Conservation (phyloP, 2,797 vertebrate genomes). For the Lemur catta region DNA sequence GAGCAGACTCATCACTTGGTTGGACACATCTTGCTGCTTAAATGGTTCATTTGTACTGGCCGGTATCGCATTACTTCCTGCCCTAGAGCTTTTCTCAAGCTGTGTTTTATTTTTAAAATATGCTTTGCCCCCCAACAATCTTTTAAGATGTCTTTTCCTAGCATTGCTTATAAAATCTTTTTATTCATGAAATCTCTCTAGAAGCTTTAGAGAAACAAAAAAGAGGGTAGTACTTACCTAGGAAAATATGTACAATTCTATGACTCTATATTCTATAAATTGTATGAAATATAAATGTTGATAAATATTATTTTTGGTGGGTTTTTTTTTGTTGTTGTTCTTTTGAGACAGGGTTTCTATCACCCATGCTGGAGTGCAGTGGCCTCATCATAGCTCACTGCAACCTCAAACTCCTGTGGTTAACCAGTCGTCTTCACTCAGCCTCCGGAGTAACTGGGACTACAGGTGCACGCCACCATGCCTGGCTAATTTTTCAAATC, state of each 20-base stretch:
- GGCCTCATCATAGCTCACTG: background rate
- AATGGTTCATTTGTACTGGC: background rate
- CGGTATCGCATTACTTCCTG: background rate
- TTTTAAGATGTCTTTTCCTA: background rate
- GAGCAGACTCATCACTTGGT: background rate
- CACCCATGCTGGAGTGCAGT: too few species aligned
- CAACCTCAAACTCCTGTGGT: background rate
- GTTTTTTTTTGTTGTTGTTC: too few species aligned
- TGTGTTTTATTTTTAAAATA: background rate
- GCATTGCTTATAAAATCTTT: background rate
- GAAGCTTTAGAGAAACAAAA: background rate
- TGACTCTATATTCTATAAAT: background rate
- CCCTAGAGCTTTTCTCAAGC: background rate
- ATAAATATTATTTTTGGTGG: background rate
- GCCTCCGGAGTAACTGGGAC: background rate
- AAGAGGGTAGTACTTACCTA: background rate
- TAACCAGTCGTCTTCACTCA: background rate
- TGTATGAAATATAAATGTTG: background rate
- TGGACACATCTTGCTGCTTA: background rate
- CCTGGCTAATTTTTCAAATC: background rate
- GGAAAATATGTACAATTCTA: background rate
- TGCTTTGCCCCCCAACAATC: background rate
- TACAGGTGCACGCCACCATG: background rate
- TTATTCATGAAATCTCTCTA: background rate
- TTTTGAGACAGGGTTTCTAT: background rate